Evolutionary conservation across 2,113 vertebrate genomes (phyloP).

Genomic region (Laticauda laticaudata): DNA sequence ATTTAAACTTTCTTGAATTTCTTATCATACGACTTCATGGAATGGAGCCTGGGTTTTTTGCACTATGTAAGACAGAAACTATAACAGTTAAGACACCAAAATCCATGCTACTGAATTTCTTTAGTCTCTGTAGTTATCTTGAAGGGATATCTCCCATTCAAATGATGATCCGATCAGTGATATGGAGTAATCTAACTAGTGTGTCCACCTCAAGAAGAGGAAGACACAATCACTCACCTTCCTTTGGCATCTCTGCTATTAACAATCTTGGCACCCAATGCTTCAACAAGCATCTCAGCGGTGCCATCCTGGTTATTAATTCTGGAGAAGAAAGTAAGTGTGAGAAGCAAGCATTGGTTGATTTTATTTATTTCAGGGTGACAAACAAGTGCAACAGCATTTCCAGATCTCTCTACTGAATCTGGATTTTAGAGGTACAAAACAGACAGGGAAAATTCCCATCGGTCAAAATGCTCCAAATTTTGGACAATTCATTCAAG

Average conservation of each 20-base stretch:
- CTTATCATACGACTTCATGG: background rate
- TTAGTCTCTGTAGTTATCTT: background rate
- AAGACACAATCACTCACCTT: constrained; percentile 76
- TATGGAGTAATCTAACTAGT: background rate
- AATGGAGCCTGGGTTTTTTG: background rate
- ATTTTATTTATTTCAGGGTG: accelerated
- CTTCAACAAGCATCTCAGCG: constrained; percentile 87
- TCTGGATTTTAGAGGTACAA: background rate
- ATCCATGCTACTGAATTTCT: too few species aligned
- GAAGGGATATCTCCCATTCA: background rate
- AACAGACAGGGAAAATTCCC: background rate
- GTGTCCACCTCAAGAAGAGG: background rate
- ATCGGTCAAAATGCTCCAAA: background rate
- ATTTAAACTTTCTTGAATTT: background rate
- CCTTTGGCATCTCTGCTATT: constrained; percentile 90
- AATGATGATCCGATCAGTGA: background rate
- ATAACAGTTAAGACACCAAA: too few species aligned
- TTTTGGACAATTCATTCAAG: background rate
- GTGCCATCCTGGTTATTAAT: constrained; percentile 91
- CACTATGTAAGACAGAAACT: background rate
- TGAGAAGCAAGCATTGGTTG: background rate
- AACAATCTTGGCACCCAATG: constrained; percentile 85
- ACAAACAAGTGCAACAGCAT: background rate
- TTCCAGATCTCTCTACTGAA: background rate
- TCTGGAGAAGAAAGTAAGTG: constrained; percentile 57